These are phyloP conservation scores for Esox lucius DNA, from an alignment of 2,797 vertebrate species.

Conservation along the genomic window DNA sequence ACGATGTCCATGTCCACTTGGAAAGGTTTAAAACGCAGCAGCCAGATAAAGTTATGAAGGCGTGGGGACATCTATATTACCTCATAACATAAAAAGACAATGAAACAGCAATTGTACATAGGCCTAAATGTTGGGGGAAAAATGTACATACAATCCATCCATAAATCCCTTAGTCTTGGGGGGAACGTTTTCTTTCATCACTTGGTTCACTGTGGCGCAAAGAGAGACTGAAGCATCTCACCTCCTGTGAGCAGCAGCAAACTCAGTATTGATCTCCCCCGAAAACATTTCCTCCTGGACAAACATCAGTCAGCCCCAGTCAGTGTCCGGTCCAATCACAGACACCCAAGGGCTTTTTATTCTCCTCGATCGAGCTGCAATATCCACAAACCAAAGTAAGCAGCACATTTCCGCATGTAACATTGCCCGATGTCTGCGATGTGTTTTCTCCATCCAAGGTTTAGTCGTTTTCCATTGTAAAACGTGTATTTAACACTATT, in stretches of 20 bases:
- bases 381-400: constrained; percentile 53
- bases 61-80: not conserved
- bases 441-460: constrained; percentile 33
- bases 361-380: constrained; percentile 60
- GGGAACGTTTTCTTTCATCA: constrained; percentile 33
- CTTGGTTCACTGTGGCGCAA: constrained; percentile 29
- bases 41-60: constrained; percentile 4
- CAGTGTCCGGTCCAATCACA: constrained; percentile 70
- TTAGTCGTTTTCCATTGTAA: constrained; percentile 34
- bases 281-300: constrained; percentile 55
- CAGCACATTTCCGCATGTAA: constrained; percentile 61
- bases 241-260: constrained; percentile 35
- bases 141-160: constrained; percentile 8
- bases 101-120: not conserved
- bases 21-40: constrained; percentile 32
- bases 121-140: constrained; percentile 3
- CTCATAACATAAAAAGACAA: not conserved
- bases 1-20: constrained; percentile 31
- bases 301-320: constrained; percentile 72
- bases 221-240: constrained; percentile 38
- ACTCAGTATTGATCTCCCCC: constrained; percentile 59
- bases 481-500: not conserved
- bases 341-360: constrained; percentile 56
- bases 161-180: constrained; percentile 21
- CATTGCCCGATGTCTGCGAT: constrained; percentile 44